Base-by-base conservation (phyloP, 1,140 invertebrate genomes). In the Brachystomella parvula region DNA sequence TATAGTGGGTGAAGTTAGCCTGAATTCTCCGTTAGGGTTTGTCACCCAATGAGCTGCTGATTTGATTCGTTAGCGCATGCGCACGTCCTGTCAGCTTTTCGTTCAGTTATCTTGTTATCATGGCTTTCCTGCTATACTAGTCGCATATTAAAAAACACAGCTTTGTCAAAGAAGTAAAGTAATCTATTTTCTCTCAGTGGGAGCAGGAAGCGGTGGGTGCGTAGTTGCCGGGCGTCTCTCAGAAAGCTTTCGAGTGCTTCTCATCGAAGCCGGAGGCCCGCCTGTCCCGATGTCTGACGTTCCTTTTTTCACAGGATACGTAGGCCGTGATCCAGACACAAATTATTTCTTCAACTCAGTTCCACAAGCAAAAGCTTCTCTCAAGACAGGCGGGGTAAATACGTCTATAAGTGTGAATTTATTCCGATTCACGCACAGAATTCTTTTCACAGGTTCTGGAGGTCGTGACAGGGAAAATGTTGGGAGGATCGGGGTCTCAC, bases 231-330 rank as follows among this genome's bases (percentile, higher is more conserved):
- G 89, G 65, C 81, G 94, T 32, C 78, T 97, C 1, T 85, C 90
- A 0, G 89, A 92, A 75, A 79, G 85, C 28, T 90, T 88, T 86
- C 89, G 83, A 61, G 86, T 94, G 0, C 77, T 95, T 21, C 76
- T 96, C 3, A 70, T 96, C 24, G 92, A 96, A 79, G 91, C 92
- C 0, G 92, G 92, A 1, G 89, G 88, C 0, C 87, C 89, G 61
- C 91, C 94, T 72, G 87, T 86, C 0, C 85, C 90, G 73, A 86
- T 92, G 31, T 86, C 88, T 0, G 86, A 89, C 75, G 89, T 92
- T 6, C 90, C 90, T 0, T 89, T 35, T 77, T 92, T 0, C 92
- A 90, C n/a, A 77, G 92, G 2, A 92, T 90, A 74, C 79, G 94
- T 56, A 92, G 44, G 15, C 44, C 21, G 21, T 21, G 44, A 47